phyloP scores from a whole-genome alignment of 92 coral and sea anemone genomes.

The Micromussa lordhowensis region DNA sequence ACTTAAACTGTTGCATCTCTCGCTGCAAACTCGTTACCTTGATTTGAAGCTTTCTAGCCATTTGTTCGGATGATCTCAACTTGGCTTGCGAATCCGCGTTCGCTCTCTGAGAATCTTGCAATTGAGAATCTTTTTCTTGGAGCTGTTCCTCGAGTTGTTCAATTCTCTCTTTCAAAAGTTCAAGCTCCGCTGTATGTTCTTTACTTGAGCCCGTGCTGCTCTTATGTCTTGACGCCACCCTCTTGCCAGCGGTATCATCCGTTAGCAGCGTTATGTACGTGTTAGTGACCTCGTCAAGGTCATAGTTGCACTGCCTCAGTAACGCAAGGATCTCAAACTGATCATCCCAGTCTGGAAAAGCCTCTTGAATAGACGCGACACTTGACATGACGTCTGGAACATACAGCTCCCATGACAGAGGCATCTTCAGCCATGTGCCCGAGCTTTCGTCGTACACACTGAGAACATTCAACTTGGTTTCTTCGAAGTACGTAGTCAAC shows the following conservation, averaged over 20 bases:
- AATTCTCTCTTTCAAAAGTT: slow-evolving; percentile 50
- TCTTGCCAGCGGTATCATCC: slow-evolving; percentile 48
- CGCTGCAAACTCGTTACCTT: slow-evolving; percentile 57
- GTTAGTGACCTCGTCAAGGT: slow-evolving; percentile 74
- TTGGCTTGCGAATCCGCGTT: slow-evolving; percentile 53
- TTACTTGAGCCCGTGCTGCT: slow-evolving; percentile 13
- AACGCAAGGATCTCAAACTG: slow-evolving; percentile 72
- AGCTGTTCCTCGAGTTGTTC: slow-evolving; percentile 62
- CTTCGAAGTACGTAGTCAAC: slow-evolving; percentile 78
- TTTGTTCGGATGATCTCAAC: slow-evolving; percentile 61
- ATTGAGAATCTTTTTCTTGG: slow-evolving; percentile 49
- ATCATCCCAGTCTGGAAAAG: slow-evolving; percentile 77
- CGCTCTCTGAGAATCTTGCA: slow-evolving; percentile 46
- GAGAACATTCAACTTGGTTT: slow-evolving; percentile 73
- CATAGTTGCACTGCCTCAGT: slow-evolving; percentile 84
- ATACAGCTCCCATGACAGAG: slow-evolving; percentile 82
- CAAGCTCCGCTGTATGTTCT: slow-evolving; percentile 43
- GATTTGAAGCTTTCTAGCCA: slow-evolving; percentile 61
- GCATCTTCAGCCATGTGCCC: slow-evolving; percentile 88
- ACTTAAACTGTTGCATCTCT: slow-evolving; percentile 59
- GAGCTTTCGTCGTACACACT: slow-evolving; percentile 72
- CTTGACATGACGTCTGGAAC: slow-evolving; percentile 47
- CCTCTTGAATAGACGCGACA: slow-evolving; percentile 64
- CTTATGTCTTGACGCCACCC: not conserved
- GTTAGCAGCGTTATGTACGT: slow-evolving; percentile 73